Percentiles rank a stretch among this genome's conserved stretches.
Conservation (phyloP, 2,113 vertebrate species). For the Plotosus lineatus region DNA sequence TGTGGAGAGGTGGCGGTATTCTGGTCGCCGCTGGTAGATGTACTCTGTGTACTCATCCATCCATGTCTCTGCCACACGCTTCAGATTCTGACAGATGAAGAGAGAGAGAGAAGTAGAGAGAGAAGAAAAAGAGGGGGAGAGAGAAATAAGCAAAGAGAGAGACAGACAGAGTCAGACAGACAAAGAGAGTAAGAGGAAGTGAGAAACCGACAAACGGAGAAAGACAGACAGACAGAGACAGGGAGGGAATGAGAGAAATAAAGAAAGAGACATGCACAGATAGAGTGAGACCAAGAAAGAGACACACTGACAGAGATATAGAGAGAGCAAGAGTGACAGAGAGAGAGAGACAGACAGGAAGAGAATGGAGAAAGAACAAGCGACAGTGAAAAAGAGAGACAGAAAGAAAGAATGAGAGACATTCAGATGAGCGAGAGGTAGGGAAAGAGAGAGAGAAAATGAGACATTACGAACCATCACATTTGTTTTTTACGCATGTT, state of each 20-base stretch:
- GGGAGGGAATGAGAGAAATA: not conserved
- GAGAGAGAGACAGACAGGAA: not conserved
- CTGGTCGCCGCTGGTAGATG: constrained; percentile 84
- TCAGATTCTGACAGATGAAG: constrained; percentile 78
- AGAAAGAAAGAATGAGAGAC: not conserved
- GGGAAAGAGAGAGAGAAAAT: not conserved
- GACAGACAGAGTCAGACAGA: not conserved
- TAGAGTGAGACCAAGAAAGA: not conserved
- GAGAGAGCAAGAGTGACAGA: not conserved
- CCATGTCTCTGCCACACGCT: constrained; percentile 88
- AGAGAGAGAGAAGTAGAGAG: not conserved
- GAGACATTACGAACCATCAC: not conserved
- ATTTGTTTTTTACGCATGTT: not conserved
- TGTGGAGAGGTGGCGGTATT: constrained; percentile 86
- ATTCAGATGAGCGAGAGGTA: no score
- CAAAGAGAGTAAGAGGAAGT: not conserved
- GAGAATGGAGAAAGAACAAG: not conserved
- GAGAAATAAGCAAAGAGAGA: not conserved
- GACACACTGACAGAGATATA: not conserved
- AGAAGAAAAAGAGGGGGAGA: not conserved
- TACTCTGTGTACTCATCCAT: constrained; percentile 90
- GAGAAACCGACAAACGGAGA: no score
- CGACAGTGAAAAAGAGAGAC: not conserved
- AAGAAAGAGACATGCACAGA: not conserved
- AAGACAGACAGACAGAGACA: not conserved